Conservation (phyloP, 1,140 invertebrate species). For the Platyura marginata region DNA sequence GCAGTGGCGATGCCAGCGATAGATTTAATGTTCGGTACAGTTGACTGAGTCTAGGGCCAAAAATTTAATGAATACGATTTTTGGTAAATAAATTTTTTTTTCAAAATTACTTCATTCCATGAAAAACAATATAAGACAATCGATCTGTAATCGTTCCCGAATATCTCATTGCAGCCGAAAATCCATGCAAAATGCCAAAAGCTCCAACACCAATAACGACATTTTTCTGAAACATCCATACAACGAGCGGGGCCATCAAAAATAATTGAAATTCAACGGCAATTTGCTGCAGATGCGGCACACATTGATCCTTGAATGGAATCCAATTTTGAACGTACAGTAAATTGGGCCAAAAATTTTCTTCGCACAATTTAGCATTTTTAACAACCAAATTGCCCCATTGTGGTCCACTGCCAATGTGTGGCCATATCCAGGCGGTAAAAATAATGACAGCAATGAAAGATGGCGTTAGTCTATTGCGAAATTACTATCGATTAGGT, state of each 20-base stretch:
- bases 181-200: conserved; percentile 30
- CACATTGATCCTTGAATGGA: conserved; percentile 49
- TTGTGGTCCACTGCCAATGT: conserved; percentile 44
- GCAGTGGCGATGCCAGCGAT: conserved; percentile 36
- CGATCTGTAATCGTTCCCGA: conserved; percentile 34
- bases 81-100: background rate
- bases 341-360: conserved; percentile 48
- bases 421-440: conserved; percentile 47
- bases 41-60: conserved; percentile 39
- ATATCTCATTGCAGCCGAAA: conserved; percentile 40
- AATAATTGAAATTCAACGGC: conserved; percentile 72
- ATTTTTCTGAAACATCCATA: conserved; percentile 41
- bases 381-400: conserved; percentile 40
- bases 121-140: conserved; percentile 39
- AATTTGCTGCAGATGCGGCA: conserved; percentile 47
- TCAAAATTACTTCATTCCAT: conserved; percentile 40
- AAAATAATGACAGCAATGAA: conserved; percentile 43
- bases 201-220: conserved; percentile 29
- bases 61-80: conserved; percentile 5
- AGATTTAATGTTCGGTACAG: conserved; percentile 44
- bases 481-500: too few species aligned
- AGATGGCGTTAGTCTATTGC: conserved; percentile 37
- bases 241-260: conserved; percentile 44
- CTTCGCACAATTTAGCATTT: conserved; percentile 41
- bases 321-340: conserved; percentile 52